A percentile compares a stretch with the other conserved stretches of the same genome.
Conservation (phyloP, 2,888 invertebrate species). For the Cryptus viduatorius region DNA sequence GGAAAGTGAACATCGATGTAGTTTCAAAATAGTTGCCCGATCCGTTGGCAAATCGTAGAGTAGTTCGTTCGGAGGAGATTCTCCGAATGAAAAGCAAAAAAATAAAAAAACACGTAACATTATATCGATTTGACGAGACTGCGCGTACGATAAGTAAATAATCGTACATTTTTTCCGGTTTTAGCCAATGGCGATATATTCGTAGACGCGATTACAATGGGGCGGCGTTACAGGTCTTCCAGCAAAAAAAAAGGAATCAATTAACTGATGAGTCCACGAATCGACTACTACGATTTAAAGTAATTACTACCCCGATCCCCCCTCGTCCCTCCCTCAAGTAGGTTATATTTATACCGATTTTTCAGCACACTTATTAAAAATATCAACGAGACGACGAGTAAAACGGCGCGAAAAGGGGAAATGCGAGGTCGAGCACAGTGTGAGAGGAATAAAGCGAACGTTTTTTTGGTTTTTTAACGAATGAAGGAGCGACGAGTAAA, state of each 20-base stretch:
- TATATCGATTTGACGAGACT: constrained; percentile 57
- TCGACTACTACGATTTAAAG: constrained; percentile 76
- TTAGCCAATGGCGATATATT: constrained; percentile 57
- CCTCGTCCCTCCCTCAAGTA: constrained; percentile 75
- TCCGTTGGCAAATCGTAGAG: constrained; percentile 52
- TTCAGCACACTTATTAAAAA: constrained; percentile 77
- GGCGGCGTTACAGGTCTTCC: constrained; percentile 80
- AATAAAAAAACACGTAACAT: constrained; percentile 37
- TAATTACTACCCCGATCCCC: constrained; percentile 50
- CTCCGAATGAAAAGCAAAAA: constrained; percentile 27
- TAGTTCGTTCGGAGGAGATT: constrained; percentile 43
- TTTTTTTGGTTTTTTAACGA: constrained; percentile 38
- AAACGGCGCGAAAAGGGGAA: constrained; percentile 40
- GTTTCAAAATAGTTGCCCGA: constrained; percentile 59
- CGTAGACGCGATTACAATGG: constrained; percentile 59
- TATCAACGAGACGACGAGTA: constrained; percentile 65
- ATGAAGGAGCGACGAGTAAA: constrained; percentile 22
- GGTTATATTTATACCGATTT: constrained; percentile 82
- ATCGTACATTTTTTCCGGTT: constrained; percentile 58
- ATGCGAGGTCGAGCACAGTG: constrained; percentile 34
- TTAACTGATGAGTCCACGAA: constrained; percentile 72
- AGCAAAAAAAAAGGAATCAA: constrained; percentile 69
- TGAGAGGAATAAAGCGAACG: constrained; percentile 45
- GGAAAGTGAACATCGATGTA: constrained; percentile 60
- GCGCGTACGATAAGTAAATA: constrained; percentile 57